Evolutionary conservation across 2,888 invertebrate species (phyloP), one percentile per base, ranked within the genome.

Genomic region (Nematopogon swammerdamellus): DNA sequence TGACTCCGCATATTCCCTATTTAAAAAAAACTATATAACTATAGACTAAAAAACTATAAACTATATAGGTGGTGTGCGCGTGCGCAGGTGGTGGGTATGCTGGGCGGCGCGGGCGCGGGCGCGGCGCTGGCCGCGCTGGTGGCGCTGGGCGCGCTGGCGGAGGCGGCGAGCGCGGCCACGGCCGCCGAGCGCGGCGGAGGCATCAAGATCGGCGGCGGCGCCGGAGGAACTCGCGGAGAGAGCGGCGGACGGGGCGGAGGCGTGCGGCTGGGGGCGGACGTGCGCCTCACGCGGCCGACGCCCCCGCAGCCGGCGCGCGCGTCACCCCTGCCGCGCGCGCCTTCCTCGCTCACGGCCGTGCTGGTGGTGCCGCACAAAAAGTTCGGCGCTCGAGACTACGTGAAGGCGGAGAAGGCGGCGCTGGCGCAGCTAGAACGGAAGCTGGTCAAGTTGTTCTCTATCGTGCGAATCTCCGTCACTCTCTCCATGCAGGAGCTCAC

Each of bases 351-450:
- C 63, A 74, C 75, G 65, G 85, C 90, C 57, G 91, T 90, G 45
- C 82, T 91, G 65, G 85, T 91, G 56, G 85, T 91, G 58, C 91
- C 91, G 10, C 85, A 88, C 64, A 89, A 88, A 63, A 84, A 85
- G 56, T 91, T 91, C 66, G 88, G 88, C 55, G 83, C 83, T 52
- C 81, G 89, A 51, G 88, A 88, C 63, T 89, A 88, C 68, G 85
- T 83, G 51, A 86, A 85, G 63, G 87, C 88, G 50, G 85, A 87
- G 53, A 85, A 85, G 53, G 82, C 81, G 49, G 87, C 89, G 43
- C 84, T 88, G 59, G 77, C 81, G 53, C 82, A 79, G 59, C 72
- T 90, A 57, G 84, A 85, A 60, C 82, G 86, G 56, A 87, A 85
- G 70, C 76, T 89, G 55, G 25, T 25, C 5, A 85, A 82, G 63